A percentile compares a stretch with the other conserved stretches of the same genome.
Evolutionary conservation across 2,113 vertebrate genomes (phyloP).

Genomic region (Thryonomys swinderianus): DNA sequence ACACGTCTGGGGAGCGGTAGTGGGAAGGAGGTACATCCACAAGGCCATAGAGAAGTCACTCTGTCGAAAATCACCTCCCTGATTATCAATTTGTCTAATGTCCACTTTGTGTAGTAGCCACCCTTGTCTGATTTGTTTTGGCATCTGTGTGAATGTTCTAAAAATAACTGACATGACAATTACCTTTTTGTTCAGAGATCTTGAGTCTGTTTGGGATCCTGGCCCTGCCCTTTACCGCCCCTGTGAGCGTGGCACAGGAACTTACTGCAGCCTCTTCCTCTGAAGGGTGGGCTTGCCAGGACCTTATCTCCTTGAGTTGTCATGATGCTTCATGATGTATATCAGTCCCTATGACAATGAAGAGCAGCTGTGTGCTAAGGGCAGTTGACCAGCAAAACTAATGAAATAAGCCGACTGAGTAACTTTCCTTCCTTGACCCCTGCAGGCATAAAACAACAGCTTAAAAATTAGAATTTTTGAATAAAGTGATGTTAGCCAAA

Average conservation of each 20-base stretch:
- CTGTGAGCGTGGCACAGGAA: background rate
- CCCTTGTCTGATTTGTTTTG: background rate
- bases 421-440: background rate
- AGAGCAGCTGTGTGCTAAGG: background rate
- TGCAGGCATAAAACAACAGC: background rate
- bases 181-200: slow-evolving; percentile 27
- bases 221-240: background rate
- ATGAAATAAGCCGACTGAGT: background rate
- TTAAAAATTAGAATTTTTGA: slow-evolving; percentile 40
- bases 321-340: background rate
- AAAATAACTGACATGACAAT: slow-evolving; percentile 22
- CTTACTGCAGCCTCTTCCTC: background rate
- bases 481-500: background rate
- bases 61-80: background rate
- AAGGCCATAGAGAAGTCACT: background rate
- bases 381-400: background rate
- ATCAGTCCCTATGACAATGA: too few relatives aligned
- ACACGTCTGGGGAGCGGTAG: too few relatives aligned
- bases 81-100: background rate
- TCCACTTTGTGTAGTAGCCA: background rate
- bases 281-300: background rate
- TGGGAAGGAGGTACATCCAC: too few relatives aligned
- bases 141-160: background rate
- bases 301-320: background rate
- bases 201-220: background rate